Evolutionary conservation across 2,888 invertebrate species (phyloP).

Genomic region (Sycophila texana): DNA sequence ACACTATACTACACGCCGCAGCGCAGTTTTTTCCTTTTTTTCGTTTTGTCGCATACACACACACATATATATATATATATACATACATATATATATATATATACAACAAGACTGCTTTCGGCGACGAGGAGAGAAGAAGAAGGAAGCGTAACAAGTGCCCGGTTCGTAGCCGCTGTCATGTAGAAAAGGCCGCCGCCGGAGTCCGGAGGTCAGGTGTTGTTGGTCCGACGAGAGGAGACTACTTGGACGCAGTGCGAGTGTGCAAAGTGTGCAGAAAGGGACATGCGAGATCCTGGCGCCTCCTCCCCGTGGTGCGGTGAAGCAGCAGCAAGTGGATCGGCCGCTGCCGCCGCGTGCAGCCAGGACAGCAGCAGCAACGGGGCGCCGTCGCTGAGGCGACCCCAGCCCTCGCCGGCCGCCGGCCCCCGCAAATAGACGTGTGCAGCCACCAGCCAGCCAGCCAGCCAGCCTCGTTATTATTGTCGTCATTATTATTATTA

Average conservation of each 20-base stretch:
- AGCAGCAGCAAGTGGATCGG: conserved; percentile 23
- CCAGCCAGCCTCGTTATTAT: too few species aligned
- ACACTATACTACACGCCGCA: too few species aligned
- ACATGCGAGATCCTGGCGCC: conserved; percentile 44
- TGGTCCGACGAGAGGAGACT: too few species aligned
- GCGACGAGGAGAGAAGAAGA: neutral
- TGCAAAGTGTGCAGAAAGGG: conserved; percentile 15
- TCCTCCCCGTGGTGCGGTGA: conserved; percentile 20
- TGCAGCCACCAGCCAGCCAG: too few species aligned
- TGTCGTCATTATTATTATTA: too few species aligned
- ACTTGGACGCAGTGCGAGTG: neutral
- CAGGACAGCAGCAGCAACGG: conserved; percentile 14
- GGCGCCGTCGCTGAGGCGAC: conserved; percentile 4
- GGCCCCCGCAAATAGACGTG: neutral
- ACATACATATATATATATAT: too few species aligned
- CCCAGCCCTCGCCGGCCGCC: neutral
- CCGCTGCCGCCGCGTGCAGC: conserved; percentile 25
- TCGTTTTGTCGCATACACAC: neutral
- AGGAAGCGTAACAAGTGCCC: conserved; percentile 1
- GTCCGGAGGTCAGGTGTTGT: neutral
- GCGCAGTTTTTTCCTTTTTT: neutral
- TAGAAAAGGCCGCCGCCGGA: too few species aligned
- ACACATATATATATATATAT: too few species aligned
- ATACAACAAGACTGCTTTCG: too few species aligned
- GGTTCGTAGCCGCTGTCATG: neutral